These are phyloP conservation scores for Azemiops feae DNA, from an alignment of 2,113 vertebrate species.

Conservation along the genomic window DNA sequence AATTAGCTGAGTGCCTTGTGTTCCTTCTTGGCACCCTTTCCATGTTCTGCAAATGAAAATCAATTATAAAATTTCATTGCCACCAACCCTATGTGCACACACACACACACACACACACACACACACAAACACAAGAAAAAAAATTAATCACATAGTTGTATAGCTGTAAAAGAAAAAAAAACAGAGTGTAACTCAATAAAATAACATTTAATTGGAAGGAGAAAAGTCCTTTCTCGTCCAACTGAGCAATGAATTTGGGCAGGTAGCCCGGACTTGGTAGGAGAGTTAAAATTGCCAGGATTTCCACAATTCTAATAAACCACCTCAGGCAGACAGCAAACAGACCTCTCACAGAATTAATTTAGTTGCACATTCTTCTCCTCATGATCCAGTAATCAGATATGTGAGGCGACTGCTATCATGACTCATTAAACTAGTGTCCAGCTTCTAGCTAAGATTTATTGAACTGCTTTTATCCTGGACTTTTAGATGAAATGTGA, in stretches of 20 bases:
- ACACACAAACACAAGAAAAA: neutral
- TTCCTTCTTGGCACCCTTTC: neutral
- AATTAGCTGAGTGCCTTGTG: too few relatives aligned
- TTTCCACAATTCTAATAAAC: neutral
- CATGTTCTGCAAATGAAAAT: neutral
- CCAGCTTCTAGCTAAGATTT: neutral
- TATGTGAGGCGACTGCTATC: neutral
- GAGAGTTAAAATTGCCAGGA: neutral
- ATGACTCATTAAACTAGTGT: conserved; percentile 5
- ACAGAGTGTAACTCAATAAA: neutral
- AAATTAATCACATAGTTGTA: neutral
- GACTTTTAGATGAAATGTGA: neutral
- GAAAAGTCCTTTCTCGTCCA: neutral
- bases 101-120: neutral
- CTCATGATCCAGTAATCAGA: neutral
- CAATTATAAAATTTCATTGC: neutral
- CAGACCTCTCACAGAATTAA: neutral
- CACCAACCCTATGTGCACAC: neutral
- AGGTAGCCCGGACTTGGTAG: neutral
- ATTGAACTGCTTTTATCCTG: neutral
- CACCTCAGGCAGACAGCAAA: neutral
- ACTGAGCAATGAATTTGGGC: neutral
- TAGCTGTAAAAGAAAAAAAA: neutral
- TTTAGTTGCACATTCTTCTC: neutral
- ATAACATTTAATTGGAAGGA: neutral